phyloP scores from a whole-genome alignment of 2,113 vertebrate genomes.

The Drymodes brunneopygia region DNA sequence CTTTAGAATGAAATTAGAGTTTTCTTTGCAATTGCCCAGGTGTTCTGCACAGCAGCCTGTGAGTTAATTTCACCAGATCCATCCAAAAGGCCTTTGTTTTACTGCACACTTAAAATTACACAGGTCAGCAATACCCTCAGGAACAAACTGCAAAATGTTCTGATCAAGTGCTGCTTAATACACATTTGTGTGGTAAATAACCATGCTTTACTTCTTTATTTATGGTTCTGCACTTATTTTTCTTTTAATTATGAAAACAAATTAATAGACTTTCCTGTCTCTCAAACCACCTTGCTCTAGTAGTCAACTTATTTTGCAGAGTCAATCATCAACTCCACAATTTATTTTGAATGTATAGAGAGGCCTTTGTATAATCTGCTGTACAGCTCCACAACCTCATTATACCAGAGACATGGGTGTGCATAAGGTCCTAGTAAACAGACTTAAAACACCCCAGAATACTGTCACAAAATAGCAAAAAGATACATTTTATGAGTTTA shows the following conservation, averaged over 20 bases:
- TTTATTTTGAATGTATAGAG: background rate
- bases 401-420: background rate
- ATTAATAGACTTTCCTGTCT: constrained; percentile 16
- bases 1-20: background rate
- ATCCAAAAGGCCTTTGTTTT: background rate
- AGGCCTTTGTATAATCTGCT: background rate
- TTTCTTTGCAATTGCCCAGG: background rate
- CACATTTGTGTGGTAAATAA: background rate
- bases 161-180: background rate
- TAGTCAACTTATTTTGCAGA: background rate
- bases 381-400: background rate
- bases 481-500: background rate
- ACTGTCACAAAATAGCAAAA: background rate
- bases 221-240: constrained; percentile 8
- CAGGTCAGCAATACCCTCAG: background rate
- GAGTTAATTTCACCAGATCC: background rate
- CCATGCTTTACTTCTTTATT: background rate
- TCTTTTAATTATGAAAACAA: constrained; percentile 2
- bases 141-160: background rate
- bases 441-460: background rate
- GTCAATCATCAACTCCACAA: background rate
- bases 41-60: background rate
- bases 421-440: background rate
- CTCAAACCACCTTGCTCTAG: background rate
- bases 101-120: background rate